A percentile compares a stretch with the other conserved stretches of the same genome.
Evolutionary conservation across 2,113 vertebrate species (phyloP).

Genomic region (Galeopterus variegatus): DNA sequence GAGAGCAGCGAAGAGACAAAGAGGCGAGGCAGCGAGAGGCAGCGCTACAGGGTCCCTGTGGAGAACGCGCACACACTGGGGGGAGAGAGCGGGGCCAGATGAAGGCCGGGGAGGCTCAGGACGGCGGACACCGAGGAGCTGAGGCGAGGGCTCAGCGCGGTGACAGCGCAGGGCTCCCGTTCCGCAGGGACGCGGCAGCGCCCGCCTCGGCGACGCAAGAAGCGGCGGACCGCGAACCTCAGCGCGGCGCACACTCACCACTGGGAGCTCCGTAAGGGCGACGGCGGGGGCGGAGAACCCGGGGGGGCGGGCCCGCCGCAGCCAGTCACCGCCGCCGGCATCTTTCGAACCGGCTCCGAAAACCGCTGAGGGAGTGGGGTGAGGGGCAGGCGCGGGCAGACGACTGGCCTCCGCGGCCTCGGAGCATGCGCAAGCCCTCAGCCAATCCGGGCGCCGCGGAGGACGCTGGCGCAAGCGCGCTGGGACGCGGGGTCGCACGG

Average conservation of each 20-base stretch:
- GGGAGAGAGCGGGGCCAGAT: background rate
- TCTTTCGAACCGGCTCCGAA: slow-evolving; percentile 80
- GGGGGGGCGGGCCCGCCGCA: slow-evolving; percentile 68
- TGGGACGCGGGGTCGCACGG: background rate
- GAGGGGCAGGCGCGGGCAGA: slow-evolving; percentile 4
- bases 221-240: background rate
- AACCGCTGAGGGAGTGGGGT: slow-evolving; percentile 18
- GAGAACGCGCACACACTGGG: background rate
- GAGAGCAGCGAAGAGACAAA: slow-evolving; percentile 44
- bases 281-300: slow-evolving; percentile 50
- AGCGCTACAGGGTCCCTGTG: background rate
- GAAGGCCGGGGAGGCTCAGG: background rate
- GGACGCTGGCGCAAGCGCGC: slow-evolving; percentile 26
- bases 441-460: slow-evolving; percentile 43
- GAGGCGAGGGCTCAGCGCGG: background rate
- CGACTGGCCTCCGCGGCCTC: background rate
- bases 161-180: background rate
- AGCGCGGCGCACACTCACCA: slow-evolving; percentile 70
- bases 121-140: background rate
- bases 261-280: slow-evolving; percentile 83
- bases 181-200: background rate
- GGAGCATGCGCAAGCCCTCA: slow-evolving; percentile 57
- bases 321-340: slow-evolving; percentile 76
- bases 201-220: background rate
- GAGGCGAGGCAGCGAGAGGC: background rate